Evolutionary conservation across 2,797 vertebrate genomes (phyloP), one percentile per base, ranked within the genome.

Genomic region (Hoplostethus mediterraneus): DNA sequence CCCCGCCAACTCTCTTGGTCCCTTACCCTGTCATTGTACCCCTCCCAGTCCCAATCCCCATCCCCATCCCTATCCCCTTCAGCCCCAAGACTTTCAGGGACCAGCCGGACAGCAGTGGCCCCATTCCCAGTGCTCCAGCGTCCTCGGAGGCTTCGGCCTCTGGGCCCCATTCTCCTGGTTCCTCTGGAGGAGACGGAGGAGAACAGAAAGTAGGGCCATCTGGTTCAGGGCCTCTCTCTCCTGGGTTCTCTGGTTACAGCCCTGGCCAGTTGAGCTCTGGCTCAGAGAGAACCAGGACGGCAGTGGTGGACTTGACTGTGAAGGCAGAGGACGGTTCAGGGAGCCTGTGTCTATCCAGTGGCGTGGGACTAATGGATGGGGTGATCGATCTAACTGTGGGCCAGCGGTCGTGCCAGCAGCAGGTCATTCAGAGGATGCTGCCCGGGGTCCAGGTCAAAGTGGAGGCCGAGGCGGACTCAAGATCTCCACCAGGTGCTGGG

Each of bases 21-120:
- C 98, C 98, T 75, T 99, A 99, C 85, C 98, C 98, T 0, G 96
- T 99, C 63, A 99, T 99, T 70, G 98, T 99, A 67, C 98, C 98
- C 42, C 93, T 99, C 75, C 98, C 98, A 0, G 97, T 99, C 60
- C 98, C 98, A 57, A 97, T 99, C 80, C 98, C 98, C 36, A 98
- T 99, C 82, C 98, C 98, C 4, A 97, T 99, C 30, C 98, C 98
- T 67, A 96, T 99, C 79, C 98, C 97, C 52, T 94, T 95, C 0
- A 96, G 95, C 91, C 96, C 97, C 81, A 97, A 97, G 89, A 90
- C 94, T 64, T 95, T 95, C 75, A 96, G 95, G 1, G 95, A 97
- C 77, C 96, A 96, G 78, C 94, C 95, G 36, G 95, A 97, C 90
- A 96, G 95, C 2, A 95, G 95, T 0, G 94, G 90, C 82, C 95